These are phyloP conservation scores for Ochotona curzoniae DNA, from an alignment of 2,113 vertebrate genomes.

Conservation along the genomic window DNA sequence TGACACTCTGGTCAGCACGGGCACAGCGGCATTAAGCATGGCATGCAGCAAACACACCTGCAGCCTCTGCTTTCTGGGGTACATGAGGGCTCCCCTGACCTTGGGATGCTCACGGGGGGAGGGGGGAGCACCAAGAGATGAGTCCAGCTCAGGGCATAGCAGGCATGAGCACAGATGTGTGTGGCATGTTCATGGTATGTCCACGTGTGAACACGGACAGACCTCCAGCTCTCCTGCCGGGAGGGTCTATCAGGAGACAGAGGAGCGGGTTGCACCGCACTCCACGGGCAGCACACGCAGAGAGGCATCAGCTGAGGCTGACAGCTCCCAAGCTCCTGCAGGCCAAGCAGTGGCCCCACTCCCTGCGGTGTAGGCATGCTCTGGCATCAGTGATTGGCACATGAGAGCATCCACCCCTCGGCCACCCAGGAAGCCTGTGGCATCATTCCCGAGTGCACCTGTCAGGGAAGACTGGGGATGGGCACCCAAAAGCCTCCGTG, in stretches of 20 bases:
- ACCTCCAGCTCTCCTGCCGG: background rate
- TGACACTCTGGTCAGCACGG: background rate
- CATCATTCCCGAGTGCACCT: background rate
- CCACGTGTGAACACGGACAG: background rate
- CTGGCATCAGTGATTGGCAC: conserved; percentile 54
- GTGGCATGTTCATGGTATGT: background rate
- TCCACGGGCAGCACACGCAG: background rate
- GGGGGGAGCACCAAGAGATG: background rate
- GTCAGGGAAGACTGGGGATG: background rate
- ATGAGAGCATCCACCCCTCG: background rate
- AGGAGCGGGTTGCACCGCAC: background rate
- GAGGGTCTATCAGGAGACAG: conserved; percentile 45
- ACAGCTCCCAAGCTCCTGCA: background rate
- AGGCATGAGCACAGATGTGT: accelerated
- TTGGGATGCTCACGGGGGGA: background rate
- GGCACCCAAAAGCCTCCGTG: background rate
- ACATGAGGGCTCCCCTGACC: background rate
- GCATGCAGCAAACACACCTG: accelerated
- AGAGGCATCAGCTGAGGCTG: background rate
- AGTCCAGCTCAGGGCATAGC: accelerated
- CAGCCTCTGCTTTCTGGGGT: background rate
- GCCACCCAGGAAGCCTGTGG: background rate
- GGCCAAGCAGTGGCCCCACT: background rate
- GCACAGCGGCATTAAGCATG: background rate
- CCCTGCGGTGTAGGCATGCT: background rate